A percentile compares a stretch with the other conserved stretches of the same genome.
Evolutionary conservation across 64 coral and sea anemone species (phyloP).

Genomic region (Trachythela sp.): DNA sequence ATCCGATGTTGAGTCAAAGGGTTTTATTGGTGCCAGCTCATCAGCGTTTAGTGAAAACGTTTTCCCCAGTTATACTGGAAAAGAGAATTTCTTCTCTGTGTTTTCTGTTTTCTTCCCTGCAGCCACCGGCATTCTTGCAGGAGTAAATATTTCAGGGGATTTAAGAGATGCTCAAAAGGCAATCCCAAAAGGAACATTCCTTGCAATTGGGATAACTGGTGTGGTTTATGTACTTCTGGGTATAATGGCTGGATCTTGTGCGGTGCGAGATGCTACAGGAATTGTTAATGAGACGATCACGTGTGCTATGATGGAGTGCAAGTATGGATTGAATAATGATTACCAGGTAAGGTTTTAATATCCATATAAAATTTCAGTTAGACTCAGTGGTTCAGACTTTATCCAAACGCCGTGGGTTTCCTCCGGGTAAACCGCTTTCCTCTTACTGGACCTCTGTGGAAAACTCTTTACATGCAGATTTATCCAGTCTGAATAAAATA

Average conservation of each 20-base stretch:
- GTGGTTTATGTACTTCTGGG: conserved; percentile 75
- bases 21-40: conserved; percentile 62
- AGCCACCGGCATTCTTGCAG: conserved; percentile 92
- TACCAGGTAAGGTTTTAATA: no score
- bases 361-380: no score
- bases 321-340: conserved; percentile 74
- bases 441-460: no score
- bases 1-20: conserved; percentile 40
- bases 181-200: conserved; percentile 87
- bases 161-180: conserved; percentile 86
- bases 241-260: conserved; percentile 71
- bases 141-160: conserved; percentile 95
- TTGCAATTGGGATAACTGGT: conserved; percentile 78
- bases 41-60: conserved; percentile 66
- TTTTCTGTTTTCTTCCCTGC: conserved; percentile 98
- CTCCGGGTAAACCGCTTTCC: no score
- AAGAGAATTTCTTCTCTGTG: conserved; percentile 97
- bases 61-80: conserved; percentile 44
- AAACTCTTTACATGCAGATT: no score
- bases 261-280: conserved; percentile 71
- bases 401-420: no score
- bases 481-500: no score
- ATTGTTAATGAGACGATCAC: conserved; percentile 36
- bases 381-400: no score
- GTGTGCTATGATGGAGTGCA: conserved; percentile 53